Evolutionary conservation across 2,797 vertebrate genomes (phyloP).

Genomic region (Sebastes melanostomus): DNA sequence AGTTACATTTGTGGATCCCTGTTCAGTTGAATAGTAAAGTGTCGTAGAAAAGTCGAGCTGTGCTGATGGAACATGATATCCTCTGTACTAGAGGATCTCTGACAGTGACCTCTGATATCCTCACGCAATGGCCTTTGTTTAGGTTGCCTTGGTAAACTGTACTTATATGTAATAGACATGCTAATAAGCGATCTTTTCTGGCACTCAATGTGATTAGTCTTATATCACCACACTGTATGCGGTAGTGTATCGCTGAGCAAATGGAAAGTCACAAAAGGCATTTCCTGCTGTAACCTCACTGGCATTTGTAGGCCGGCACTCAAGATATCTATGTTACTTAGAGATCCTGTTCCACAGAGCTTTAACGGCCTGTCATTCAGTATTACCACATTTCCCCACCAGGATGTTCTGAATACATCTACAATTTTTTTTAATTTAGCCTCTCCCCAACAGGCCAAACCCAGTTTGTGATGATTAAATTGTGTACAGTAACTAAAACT

Average conservation of each 20-base stretch:
- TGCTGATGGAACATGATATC: slow-evolving; percentile 43
- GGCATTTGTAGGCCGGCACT: slow-evolving; percentile 83
- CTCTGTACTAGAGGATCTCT: slow-evolving; percentile 27
- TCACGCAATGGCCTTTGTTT: slow-evolving; percentile 28
- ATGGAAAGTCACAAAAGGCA: slow-evolving; percentile 88
- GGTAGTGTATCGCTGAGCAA: slow-evolving; percentile 81
- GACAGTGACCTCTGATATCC: slow-evolving; percentile 34
- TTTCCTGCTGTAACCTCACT: slow-evolving; percentile 86
- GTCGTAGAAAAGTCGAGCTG: slow-evolving; percentile 38
- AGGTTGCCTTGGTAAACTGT: slow-evolving; percentile 5
- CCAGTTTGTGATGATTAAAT: slow-evolving; percentile 48
- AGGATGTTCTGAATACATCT: slow-evolving; percentile 38
- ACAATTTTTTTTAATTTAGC: slow-evolving; percentile 38
- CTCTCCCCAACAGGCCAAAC: slow-evolving; percentile 25
- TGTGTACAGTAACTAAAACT: slow-evolving; percentile 42
- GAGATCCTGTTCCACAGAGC: slow-evolving; percentile 81
- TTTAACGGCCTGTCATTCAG: slow-evolving; percentile 77
- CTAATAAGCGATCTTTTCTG: slow-evolving; percentile 25
- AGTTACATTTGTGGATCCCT: slow-evolving; percentile 61
- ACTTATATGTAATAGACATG: slow-evolving; percentile 31
- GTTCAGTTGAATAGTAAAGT: slow-evolving; percentile 51
- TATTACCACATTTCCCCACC: slow-evolving; percentile 65
- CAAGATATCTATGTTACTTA: slow-evolving; percentile 83
- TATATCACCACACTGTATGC: slow-evolving; percentile 40
- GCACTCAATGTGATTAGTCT: slow-evolving; percentile 28